Base-by-base conservation (phyloP, 1,140 invertebrate genomes). In the Trichomalopsis sarcophagae region DNA sequence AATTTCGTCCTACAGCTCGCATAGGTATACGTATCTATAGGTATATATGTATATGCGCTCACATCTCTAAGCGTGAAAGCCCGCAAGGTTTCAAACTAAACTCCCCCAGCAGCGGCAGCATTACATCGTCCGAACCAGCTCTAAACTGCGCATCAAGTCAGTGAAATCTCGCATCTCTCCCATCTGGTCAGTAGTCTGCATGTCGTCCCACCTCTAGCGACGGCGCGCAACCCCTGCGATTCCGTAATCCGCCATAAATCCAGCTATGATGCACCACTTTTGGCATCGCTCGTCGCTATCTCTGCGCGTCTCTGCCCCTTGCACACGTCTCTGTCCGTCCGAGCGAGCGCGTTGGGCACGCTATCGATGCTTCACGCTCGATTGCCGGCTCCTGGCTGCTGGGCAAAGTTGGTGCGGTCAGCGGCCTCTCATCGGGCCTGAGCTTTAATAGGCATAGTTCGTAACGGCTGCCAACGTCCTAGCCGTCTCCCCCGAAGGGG, bases 311-410 rank as follows among this genome's bases (percentile, higher is more conserved):
- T 47, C 3, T 50, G 14, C 2, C 75, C 21, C 44, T n/a, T 50
- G 21, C 40, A 7, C 69, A 5, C 4, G 14, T n/a, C 36, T 44
- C 75, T 30, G 7, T 3, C 75, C 47, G n/a, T 50, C 50, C 47
- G 40, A 44, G 27, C 23, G 21, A 27, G 14, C 30, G 30, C 68
- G 30, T 62, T 27, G 23, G 69, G 4, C 71, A 62, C 82, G 74
- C 62, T 77, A 83, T 83, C 82, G 82, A 83, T 74, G 74, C 82
- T 83, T 83, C 74, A 83, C 82, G 82, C 73, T 83, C 36, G 82
- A 83, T 83, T 83, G 82, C 33, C 33, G 5, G 33, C 33, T 36
- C 33, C 33, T 36, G 5, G 5, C 73, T 50, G 73, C 5, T 40
- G 73, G n/a, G n/a, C 44, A 3, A 76, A 36, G 75, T 47, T 50